Evolutionary conservation across 1,140 invertebrate species (phyloP).

Genomic region (Pteromalus puparum): DNA sequence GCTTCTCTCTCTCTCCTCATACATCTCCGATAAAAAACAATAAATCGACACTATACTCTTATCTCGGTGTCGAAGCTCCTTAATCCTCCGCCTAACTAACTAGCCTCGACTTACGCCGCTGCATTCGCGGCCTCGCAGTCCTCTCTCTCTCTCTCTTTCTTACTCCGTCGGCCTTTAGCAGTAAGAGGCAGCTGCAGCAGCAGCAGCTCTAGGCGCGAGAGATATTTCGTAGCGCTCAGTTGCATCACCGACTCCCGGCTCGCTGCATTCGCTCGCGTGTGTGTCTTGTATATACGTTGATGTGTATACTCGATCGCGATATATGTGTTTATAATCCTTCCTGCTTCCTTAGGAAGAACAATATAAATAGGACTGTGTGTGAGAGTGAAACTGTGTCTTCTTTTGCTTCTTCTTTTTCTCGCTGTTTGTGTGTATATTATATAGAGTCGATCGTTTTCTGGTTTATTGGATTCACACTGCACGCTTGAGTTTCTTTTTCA

Average conservation of each 20-base stretch:
- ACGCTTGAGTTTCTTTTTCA: too few species aligned
- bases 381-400: not conserved
- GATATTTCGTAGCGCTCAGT: constrained; percentile 53
- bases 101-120: constrained; percentile 6
- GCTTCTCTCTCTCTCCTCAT: too few species aligned
- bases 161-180: constrained; percentile 13
- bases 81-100: constrained; percentile 5
- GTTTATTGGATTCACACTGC: too few species aligned
- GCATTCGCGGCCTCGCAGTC: not conserved
- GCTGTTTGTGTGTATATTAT: not conserved
- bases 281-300: too few species aligned
- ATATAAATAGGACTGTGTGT: not conserved
- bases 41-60: not conserved
- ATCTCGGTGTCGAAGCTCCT: not conserved
- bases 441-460: too few species aligned
- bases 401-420: not conserved
- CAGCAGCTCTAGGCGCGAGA: not conserved
- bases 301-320: not conserved
- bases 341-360: not conserved
- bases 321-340: not conserved
- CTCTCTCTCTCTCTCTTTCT: constrained; percentile 13
- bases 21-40: too few species aligned
- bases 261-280: constrained; percentile 53
- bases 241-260: constrained; percentile 62
- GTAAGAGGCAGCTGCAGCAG: constrained; percentile 32